A percentile compares a stretch with the other conserved stretches of the same genome.
These are phyloP conservation scores for Tarsius wallacei DNA, from an alignment of 2,797 vertebrate genomes.

Conservation along the genomic window DNA sequence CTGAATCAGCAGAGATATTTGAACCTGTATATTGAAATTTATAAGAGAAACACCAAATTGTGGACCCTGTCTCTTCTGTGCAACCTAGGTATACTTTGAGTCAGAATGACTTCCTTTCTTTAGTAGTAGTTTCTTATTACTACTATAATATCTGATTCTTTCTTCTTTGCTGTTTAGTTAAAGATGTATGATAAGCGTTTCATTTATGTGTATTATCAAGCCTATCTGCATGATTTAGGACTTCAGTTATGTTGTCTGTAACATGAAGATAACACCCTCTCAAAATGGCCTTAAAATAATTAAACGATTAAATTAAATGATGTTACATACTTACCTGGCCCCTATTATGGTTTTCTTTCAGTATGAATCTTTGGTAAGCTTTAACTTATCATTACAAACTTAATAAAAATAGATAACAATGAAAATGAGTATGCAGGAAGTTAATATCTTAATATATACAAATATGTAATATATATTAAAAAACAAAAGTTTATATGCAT, in stretches of 20 bases:
- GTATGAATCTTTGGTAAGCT: not conserved
- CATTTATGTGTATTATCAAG: not conserved
- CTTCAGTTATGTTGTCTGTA: not conserved
- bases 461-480: not conserved
- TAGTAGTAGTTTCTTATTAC: not conserved
- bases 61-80: not conserved
- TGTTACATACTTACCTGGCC: not conserved
- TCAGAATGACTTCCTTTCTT: not conserved
- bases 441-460: not conserved
- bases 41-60: not conserved
- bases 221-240: not conserved
- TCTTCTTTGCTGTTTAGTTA: not conserved
- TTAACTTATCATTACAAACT: not conserved
- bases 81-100: not conserved
- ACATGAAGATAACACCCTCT: not conserved
- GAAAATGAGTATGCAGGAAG: constrained; percentile 4
- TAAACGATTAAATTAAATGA: constrained; percentile 41
- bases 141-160: not conserved
- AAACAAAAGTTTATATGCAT: constrained; percentile 8
- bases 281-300: not conserved
- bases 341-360: not conserved
- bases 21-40: constrained; percentile 20
- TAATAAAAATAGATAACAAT: not conserved
- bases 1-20: not conserved
- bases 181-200: not conserved